Evolutionary conservation across 2,113 vertebrate species (phyloP).

Genomic region (Plectropomus leopardus): DNA sequence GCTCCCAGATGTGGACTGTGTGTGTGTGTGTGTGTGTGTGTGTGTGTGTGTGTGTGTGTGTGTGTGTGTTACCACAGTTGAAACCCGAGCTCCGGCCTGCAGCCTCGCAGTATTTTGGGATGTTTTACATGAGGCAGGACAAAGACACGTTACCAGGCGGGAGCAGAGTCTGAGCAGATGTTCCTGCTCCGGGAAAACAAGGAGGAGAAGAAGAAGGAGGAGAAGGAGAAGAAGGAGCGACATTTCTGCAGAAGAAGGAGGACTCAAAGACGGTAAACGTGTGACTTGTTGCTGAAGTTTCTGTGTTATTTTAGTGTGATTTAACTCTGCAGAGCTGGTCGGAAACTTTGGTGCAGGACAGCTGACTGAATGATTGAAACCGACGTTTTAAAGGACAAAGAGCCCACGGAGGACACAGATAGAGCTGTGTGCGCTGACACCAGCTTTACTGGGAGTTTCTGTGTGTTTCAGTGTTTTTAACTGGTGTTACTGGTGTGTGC

Average conservation of each 20-base stretch:
- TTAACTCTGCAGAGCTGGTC: too few relatives aligned
- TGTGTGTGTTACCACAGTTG: constrained; percentile 69
- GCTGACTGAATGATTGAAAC: neutral
- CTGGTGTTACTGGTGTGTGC: too few relatives aligned
- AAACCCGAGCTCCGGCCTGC: constrained; percentile 61
- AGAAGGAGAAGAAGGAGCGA: constrained; percentile 19
- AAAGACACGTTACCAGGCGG: constrained; percentile 73
- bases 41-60: constrained; percentile 69
- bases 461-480: neutral
- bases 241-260: constrained; percentile 37
- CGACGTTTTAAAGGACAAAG: neutral
- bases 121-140: constrained; percentile 66
- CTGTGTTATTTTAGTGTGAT: too few relatives aligned
- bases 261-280: constrained; percentile 63
- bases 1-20: constrained; percentile 76
- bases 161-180: constrained; percentile 68
- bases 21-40: constrained; percentile 73
- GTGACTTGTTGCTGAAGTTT: too few relatives aligned
- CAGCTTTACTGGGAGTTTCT: neutral
- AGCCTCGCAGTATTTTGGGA: constrained; percentile 62
- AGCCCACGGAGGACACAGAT: neutral
- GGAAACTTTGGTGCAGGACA: neutral
- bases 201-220: constrained; percentile 13
- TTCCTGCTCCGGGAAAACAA: constrained; percentile 30
- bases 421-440: neutral